Conservation (phyloP, 92 coral and sea anemone species). For the Micromussa lordhowensis region DNA sequence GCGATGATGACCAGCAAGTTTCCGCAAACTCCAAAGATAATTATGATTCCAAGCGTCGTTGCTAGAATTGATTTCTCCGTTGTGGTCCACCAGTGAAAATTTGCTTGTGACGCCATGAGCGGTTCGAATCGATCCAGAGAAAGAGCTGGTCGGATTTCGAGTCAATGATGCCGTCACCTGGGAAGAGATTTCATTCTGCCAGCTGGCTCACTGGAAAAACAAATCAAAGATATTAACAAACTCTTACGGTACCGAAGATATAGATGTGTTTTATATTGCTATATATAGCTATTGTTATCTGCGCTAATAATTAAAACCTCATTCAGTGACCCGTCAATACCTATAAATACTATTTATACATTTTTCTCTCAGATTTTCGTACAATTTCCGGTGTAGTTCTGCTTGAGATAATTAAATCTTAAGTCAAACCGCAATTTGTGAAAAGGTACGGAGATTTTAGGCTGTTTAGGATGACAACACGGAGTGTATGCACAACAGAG, state of each 20-base stretch:
- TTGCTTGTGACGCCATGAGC: conserved; percentile 5
- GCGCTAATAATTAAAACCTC: too few relatives aligned
- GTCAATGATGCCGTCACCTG: background rate
- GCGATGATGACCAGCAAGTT: conserved; percentile 63
- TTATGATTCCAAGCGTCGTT: conserved; percentile 49
- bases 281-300: too few relatives aligned
- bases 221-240: background rate
- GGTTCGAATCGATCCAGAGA: background rate
- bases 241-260: background rate
- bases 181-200: background rate
- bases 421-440: background rate
- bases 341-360: too few relatives aligned
- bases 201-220: background rate
- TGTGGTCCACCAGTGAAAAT: conserved; percentile 20
- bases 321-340: too few relatives aligned
- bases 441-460: background rate
- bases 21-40: conserved; percentile 66
- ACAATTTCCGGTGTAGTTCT: too few relatives aligned
- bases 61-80: conserved; percentile 30
- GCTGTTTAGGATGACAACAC: background rate
- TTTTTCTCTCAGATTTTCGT: too few relatives aligned
- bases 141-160: background rate
- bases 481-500: background rate
- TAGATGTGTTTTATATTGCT: background rate
- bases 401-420: too few relatives aligned